A percentile compares a stretch with the other conserved stretches of the same genome.
These are phyloP conservation scores for Zaprionus tsacasi DNA, from an alignment of 1,140 invertebrate species.

Conservation along the genomic window DNA sequence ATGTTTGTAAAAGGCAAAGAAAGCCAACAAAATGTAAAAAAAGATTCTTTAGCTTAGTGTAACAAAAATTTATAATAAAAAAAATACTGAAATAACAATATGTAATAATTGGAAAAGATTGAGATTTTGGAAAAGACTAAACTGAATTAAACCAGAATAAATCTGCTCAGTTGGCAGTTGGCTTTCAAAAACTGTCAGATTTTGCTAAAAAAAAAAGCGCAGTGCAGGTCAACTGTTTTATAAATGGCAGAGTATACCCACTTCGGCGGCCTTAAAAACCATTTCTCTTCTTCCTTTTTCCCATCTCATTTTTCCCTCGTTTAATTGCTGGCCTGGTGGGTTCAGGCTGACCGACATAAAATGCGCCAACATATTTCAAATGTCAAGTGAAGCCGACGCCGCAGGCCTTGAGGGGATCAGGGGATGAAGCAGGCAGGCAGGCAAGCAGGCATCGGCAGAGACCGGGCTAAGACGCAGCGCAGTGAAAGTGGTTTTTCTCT, in stretches of 20 bases:
- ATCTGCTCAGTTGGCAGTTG: no score
- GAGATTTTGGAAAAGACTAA: no score
- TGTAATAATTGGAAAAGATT: no score
- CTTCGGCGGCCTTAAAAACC: neutral
- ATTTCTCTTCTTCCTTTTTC: neutral
- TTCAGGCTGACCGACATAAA: conserved; percentile 53
- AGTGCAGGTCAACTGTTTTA: neutral
- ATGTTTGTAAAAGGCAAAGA: no score
- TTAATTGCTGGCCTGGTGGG: conserved; percentile 57
- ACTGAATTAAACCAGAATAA: no score
- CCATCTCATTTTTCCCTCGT: conserved; percentile 17
- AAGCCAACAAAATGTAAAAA: no score
- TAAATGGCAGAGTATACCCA: neutral
- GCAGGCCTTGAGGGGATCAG: conserved; percentile 1
- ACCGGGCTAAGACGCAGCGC: conserved; percentile 39
- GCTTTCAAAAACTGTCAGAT: no score
- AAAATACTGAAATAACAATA: no score
- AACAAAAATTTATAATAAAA: no score
- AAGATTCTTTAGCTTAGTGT: no score
- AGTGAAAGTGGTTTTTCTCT: conserved; percentile 61
- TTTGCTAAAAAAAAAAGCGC: no score
- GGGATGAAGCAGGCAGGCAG: neutral
- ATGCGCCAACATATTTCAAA: conserved; percentile 71
- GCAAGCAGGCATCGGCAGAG: conserved; percentile 4
- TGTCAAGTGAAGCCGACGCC: conserved; percentile 43